Evolutionary conservation across 2,113 vertebrate genomes (phyloP).

Genomic region (Tursiops truncatus): DNA sequence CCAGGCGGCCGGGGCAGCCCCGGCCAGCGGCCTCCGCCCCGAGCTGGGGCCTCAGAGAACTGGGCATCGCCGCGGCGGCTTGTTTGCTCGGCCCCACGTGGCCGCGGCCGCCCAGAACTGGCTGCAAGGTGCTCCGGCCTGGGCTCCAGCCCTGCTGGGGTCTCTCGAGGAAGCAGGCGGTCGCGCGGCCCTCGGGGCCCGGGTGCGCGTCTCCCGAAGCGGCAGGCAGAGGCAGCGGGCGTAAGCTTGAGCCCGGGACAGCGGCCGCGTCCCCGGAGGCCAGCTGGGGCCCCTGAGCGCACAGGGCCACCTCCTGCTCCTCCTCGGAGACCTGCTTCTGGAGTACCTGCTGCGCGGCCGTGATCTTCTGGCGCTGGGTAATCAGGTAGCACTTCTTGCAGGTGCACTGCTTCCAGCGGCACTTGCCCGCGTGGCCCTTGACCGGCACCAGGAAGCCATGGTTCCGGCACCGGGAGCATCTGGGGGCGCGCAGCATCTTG

Average conservation of each 20-base stretch:
- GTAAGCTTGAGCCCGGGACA: not conserved
- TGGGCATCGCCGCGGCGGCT: not conserved
- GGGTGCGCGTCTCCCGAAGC: not conserved
- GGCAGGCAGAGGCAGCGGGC: not conserved
- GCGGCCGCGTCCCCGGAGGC: not conserved
- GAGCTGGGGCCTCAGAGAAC: not conserved
- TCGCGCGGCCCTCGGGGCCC: not conserved
- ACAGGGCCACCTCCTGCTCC: not conserved
- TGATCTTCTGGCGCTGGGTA: constrained; percentile 87
- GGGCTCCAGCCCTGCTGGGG: not conserved
- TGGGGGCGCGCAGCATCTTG: constrained; percentile 82
- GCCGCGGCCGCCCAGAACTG: not conserved
- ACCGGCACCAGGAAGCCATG: constrained; percentile 88
- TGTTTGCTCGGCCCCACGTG: not conserved
- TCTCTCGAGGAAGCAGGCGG: not conserved
- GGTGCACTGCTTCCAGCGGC: constrained; percentile 86
- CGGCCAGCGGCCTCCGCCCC: not conserved
- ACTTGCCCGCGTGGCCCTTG: constrained; percentile 88
- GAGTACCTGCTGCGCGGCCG: constrained; percentile 85
- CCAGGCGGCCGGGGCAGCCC: not conserved
- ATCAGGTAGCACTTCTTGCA: constrained; percentile 90
- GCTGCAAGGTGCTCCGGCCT: constrained; percentile 46
- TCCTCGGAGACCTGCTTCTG: constrained; percentile 70
- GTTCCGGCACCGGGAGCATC: constrained; percentile 90
- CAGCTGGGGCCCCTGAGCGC: not conserved